A percentile compares a stretch with the other conserved stretches of the same genome.
Evolutionary conservation across 2,888 invertebrate species (phyloP).

Genomic region (Microplitis manilae): DNA sequence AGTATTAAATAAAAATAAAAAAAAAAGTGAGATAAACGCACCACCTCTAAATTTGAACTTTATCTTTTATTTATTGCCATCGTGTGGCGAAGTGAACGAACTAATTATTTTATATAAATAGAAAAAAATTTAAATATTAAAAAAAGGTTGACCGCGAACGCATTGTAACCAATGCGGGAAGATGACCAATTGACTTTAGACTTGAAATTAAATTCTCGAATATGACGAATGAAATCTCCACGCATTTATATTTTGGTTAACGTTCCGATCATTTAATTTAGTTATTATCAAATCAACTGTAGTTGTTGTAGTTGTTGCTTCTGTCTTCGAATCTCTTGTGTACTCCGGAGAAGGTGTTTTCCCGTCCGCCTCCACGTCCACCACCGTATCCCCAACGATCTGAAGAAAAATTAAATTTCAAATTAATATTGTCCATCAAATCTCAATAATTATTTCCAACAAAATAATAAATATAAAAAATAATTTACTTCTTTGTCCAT

Average conservation of each 20-base stretch:
- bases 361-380: conserved; percentile 58
- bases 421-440: neutral
- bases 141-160: neutral
- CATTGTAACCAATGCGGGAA: neutral
- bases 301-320: conserved; percentile 58
- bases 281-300: conserved; percentile 55
- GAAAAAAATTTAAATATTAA: neutral
- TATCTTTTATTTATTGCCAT: conserved; percentile 5
- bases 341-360: conserved; percentile 60
- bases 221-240: conserved; percentile 27
- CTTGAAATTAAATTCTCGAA: conserved; percentile 18
- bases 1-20: neutral
- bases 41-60: neutral
- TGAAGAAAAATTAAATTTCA: conserved; percentile 47
- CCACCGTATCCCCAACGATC: conserved; percentile 64
- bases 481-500: conserved; percentile 71
- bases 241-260: conserved; percentile 47
- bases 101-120: neutral
- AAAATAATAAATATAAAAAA: neutral
- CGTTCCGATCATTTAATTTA: conserved; percentile 44
- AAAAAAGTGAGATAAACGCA: neutral
- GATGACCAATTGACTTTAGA: neutral
- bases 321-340: conserved; percentile 64
- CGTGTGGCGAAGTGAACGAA: neutral
- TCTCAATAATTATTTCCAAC: neutral